Conservation (phyloP, 37 sponge, comb jelly and placozoan genomes). For the Beroe forskalii region DNA sequence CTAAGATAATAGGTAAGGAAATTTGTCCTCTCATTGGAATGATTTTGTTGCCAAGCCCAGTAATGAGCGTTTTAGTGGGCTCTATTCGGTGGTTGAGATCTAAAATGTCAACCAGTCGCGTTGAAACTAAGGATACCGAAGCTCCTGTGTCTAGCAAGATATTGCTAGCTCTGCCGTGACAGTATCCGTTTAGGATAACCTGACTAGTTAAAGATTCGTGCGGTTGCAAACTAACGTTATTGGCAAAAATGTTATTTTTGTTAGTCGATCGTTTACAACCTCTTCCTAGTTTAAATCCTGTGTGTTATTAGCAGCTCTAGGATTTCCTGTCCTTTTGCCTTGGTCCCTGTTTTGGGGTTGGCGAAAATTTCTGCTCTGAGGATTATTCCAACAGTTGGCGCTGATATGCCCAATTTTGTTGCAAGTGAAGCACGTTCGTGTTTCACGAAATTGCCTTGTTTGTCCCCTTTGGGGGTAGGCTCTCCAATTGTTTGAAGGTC, state of each 20-base stretch:
- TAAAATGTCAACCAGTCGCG: not conserved
- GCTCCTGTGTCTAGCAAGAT: conserved; percentile 42
- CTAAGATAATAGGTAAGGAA: not conserved
- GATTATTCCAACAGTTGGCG: not conserved
- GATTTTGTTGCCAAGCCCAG: not conserved
- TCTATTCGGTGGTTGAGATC: not conserved
- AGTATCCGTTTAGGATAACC: conserved; percentile 4
- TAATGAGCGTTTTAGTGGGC: not conserved
- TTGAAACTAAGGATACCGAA: not conserved
- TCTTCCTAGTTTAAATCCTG: not conserved
- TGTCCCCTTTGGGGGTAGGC: not conserved
- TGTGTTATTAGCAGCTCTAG: not conserved
- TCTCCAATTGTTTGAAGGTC: not conserved
- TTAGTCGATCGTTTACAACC: not conserved
- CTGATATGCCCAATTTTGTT: not conserved
- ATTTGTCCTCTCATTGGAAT: conserved; percentile 58
- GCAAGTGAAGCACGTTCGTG: not conserved
- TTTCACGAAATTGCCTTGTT: too few species aligned
- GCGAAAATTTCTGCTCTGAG: not conserved
- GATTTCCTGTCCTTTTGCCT: not conserved
- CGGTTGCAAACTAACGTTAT: not conserved
- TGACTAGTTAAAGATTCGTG: not conserved
- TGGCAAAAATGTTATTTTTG: not conserved
- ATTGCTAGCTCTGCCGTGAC: not conserved
- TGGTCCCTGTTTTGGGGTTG: not conserved